Conservation (phyloP, 2,888 invertebrate genomes). For the Hydroisotoma schaefferi region DNA sequence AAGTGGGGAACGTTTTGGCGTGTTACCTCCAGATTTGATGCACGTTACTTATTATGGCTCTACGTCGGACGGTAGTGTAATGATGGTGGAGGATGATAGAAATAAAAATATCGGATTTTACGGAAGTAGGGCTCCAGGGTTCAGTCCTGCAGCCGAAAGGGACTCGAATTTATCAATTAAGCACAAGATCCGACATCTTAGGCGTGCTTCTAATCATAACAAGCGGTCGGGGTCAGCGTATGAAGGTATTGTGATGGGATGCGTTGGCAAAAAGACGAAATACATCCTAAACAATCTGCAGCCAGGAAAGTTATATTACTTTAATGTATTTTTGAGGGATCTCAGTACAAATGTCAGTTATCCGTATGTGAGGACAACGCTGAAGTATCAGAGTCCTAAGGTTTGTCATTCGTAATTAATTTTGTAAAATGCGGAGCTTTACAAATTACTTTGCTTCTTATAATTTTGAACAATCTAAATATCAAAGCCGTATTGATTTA, state of each 20-base stretch:
- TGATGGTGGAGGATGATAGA: constrained; percentile 16
- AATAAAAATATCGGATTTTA: constrained; percentile 23
- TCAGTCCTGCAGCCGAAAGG: not conserved
- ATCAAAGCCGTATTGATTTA: not conserved
- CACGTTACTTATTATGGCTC: constrained; percentile 46
- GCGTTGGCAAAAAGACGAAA: constrained; percentile 56
- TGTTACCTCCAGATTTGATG: constrained; percentile 48
- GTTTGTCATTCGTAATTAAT: constrained; percentile 17
- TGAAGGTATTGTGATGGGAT: constrained; percentile 53
- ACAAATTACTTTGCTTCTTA: not conserved
- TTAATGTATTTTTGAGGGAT: constrained; percentile 59
- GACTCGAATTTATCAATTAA: not conserved
- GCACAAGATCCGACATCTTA: constrained; percentile 20
- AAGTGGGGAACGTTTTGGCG: constrained; percentile 51
- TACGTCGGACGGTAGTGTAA: not conserved
- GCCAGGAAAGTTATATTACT: constrained; percentile 56
- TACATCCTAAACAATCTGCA: constrained; percentile 55
- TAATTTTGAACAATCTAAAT: constrained; percentile 1
- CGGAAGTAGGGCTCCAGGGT: not conserved
- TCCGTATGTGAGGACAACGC: constrained; percentile 54
- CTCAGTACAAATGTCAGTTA: constrained; percentile 56
- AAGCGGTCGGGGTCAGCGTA: not conserved
- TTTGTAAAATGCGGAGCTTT: not conserved
- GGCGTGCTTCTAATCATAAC: not conserved
- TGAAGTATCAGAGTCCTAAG: constrained; percentile 51